Base-by-base conservation (phyloP, 1,140 invertebrate genomes). In the Drosophila leontia region DNA sequence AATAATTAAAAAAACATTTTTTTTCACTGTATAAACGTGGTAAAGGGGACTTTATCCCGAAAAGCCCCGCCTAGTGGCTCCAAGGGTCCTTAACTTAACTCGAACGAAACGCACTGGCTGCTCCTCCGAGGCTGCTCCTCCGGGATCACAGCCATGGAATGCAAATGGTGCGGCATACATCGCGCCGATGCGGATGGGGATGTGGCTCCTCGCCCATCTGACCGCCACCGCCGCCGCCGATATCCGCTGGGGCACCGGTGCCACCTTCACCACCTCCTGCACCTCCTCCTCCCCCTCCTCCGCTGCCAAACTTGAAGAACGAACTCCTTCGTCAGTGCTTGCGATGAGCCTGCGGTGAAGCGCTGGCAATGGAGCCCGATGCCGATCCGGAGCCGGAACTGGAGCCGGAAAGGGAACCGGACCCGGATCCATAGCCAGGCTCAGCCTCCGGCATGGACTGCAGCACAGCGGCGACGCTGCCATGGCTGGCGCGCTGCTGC, bases 271-370 rank as follows among this genome's bases (percentile, higher is more conserved):
- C 67, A 13, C 29, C 61, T 0, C 13, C 59, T n/a, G n/a, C n/a
- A 6, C 9, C 42, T n/a, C 35, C 64, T 0, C 26, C 70, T 15
- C 19, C 56, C 17, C 34, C 63, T 3, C 74, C 67, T 7, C 63
- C 75, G 1, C 65, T 63, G 50, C 77, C 82, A 44, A 92, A 91
- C 53, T 81, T 88, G n/a, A 92, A 92, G 32, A 92, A 91, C 7
- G 92, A 92, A 78, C 92, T 91, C 79, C 92, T 92, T 92, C 92
- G 92, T 92, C 92, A 92, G 92, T 92, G 92, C 58, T 92, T 91
- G 74, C 86, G 86, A 50, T 82, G 76, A 15, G 64, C 47, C 70
- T 91, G 87, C 57, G 91, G 91, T 15, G 91, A 92, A 35, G 76
- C 67, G 53, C 71, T 62, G 37, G 82, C 77, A 77, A 71, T 65